Percentiles rank a stretch among this genome's conserved stretches.
Evolutionary conservation across 1,140 invertebrate genomes (phyloP).

Genomic region (Drosophila willistoni): DNA sequence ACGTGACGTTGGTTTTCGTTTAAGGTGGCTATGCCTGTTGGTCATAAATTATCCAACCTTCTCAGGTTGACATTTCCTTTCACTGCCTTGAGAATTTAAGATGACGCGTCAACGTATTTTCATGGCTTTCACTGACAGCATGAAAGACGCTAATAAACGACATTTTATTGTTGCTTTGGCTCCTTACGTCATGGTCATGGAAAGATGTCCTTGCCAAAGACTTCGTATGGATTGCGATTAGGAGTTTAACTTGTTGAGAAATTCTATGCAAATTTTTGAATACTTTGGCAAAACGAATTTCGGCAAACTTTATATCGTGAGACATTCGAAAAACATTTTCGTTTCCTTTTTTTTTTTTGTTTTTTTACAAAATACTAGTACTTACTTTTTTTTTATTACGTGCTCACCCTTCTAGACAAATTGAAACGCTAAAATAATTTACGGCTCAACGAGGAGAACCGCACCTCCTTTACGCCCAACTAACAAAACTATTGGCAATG

Average conservation of each 20-base stretch:
- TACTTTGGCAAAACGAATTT: conserved; percentile 30
- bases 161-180: conserved; percentile 53
- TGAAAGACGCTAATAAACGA: conserved; percentile 63
- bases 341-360: neutral
- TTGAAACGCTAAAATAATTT: conserved; percentile 79
- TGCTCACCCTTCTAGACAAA: conserved; percentile 62
- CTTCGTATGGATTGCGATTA: neutral
- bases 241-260: neutral
- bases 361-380: conserved; percentile 6
- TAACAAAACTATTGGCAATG: conserved; percentile 20
- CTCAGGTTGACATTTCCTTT: conserved; percentile 7
- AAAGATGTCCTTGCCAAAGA: neutral
- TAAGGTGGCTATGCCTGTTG: neutral
- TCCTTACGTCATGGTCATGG: conserved; percentile 14
- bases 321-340: conserved; percentile 29
- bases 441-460: conserved; percentile 57
- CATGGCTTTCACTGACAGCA: conserved; percentile 37
- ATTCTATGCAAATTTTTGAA: conserved; percentile 46
- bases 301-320: conserved; percentile 51
- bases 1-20: neutral
- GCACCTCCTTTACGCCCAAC: conserved; percentile 17
- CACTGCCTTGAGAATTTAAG: conserved; percentile 2
- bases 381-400: neutral
- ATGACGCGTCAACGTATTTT: neutral
- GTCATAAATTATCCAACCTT: conserved; percentile 11